Conservation (phyloP, 1,140 invertebrate genomes). For the Pantala flavescens region DNA sequence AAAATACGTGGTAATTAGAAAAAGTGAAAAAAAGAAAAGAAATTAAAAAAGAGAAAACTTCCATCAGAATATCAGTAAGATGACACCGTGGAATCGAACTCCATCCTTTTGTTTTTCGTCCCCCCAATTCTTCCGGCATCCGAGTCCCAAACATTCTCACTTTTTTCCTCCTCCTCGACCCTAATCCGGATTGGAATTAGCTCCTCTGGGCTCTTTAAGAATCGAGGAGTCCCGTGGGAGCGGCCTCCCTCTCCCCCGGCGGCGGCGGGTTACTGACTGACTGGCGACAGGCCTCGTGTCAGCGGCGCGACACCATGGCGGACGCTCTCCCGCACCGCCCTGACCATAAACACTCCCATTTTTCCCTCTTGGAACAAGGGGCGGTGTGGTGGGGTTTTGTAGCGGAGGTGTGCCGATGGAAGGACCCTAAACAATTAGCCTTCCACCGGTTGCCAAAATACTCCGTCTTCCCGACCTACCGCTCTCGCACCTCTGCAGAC, state of each 20-base stretch:
- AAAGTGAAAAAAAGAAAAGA: no score
- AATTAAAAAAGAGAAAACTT: no score
- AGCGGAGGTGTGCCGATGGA: background rate
- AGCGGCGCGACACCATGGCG: background rate
- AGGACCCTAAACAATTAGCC: slow-evolving; percentile 1
- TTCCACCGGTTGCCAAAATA: slow-evolving; percentile 8
- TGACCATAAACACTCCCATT: background rate
- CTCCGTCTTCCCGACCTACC: background rate
- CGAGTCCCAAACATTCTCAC: no score
- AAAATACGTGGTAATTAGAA: no score
- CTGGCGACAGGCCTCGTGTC: slow-evolving; percentile 1
- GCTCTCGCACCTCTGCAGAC: background rate
- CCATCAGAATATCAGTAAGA: no score
- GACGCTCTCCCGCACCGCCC: background rate
- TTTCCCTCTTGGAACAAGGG: background rate
- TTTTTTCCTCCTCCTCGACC: no score
- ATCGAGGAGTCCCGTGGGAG: background rate
- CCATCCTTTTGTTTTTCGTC: no score
- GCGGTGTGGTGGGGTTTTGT: no score
- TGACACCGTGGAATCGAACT: no score
- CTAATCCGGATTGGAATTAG: no score
- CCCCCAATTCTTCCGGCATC: no score
- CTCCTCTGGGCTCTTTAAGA: no score
- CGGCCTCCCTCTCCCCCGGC: background rate
- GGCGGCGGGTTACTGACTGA: slow-evolving; percentile 1